Conservation (phyloP, 2,797 vertebrate genomes). For the Parauchenoglanis ngamensis region DNA sequence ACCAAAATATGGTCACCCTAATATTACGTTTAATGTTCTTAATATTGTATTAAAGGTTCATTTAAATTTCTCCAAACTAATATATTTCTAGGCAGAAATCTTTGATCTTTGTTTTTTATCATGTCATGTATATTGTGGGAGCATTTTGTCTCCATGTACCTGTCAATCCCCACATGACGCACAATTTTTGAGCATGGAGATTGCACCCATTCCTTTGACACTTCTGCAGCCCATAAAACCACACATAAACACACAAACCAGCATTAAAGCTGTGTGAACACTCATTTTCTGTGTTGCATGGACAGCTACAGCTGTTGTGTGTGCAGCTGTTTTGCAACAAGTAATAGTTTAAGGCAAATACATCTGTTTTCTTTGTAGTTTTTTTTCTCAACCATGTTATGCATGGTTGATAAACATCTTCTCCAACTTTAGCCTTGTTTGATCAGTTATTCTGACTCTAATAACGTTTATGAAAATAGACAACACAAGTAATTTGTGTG, state of each 20-base stretch:
- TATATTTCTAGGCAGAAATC: background rate
- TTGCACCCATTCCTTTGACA: background rate
- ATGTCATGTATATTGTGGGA: background rate
- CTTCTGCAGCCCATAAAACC: background rate
- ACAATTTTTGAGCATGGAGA: background rate
- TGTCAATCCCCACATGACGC: background rate
- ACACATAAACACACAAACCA: background rate
- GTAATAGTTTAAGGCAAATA: background rate
- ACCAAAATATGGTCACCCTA: too few species aligned
- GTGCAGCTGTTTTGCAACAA: constrained; percentile 14
- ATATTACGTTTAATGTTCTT: background rate
- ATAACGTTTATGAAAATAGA: background rate
- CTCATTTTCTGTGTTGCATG: background rate
- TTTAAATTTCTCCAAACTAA: background rate
- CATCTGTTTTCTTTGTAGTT: background rate
- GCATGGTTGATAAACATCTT: background rate
- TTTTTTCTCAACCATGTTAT: background rate
- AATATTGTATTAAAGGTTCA: background rate
- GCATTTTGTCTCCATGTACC: background rate
- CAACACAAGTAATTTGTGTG: background rate
- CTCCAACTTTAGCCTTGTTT: background rate
- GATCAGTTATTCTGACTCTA: background rate
- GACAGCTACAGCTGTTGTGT: background rate
- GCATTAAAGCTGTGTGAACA: constrained; percentile 10
- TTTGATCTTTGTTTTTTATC: background rate